Conservation (phyloP, 2,113 vertebrate species). For the Clinocottus analis region DNA sequence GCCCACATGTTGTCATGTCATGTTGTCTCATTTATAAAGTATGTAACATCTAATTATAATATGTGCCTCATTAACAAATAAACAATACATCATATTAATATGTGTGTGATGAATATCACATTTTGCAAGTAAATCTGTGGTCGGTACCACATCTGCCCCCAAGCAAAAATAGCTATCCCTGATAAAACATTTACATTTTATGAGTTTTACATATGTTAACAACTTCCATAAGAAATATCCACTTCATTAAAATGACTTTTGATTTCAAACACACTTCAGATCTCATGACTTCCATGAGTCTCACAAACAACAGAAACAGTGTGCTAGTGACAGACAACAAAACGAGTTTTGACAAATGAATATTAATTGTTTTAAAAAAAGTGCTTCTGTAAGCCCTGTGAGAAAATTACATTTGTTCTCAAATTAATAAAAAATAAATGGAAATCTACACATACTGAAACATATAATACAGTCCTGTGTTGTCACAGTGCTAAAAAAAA, state of each 20-base stretch:
- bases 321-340: background rate
- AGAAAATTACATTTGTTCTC: background rate
- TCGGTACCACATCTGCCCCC: background rate
- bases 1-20: no score
- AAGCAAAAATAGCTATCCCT: background rate
- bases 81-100: background rate
- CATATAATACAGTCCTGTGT: background rate
- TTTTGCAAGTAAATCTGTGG: background rate
- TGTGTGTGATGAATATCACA: background rate
- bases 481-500: background rate
- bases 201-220: background rate
- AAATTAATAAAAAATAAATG: background rate
- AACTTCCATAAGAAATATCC: background rate
- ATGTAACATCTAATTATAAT: background rate
- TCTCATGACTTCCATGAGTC: background rate
- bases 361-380: background rate
- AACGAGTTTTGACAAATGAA: background rate
- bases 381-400: background rate
- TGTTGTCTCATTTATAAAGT: background rate
- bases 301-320: background rate
- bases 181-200: background rate
- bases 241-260: background rate
- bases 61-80: background rate
- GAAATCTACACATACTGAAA: background rate
- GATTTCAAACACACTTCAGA: background rate